These are phyloP conservation scores for Ispidina lecontei DNA, from an alignment of 2,797 vertebrate species.

Conservation along the genomic window DNA sequence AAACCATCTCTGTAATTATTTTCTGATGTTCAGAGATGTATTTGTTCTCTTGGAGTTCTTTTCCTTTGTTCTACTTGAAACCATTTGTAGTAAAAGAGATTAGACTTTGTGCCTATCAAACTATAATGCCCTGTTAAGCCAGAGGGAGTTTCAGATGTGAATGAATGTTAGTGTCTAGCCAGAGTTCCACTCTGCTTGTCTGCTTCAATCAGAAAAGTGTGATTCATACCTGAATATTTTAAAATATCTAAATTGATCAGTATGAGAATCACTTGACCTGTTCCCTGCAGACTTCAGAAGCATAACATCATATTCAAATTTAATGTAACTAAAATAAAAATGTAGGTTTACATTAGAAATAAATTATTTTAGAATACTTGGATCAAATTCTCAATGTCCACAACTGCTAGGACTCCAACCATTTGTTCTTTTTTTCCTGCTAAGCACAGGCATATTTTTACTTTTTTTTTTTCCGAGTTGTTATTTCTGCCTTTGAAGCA, in stretches of 20 bases:
- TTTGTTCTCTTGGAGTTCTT: not conserved
- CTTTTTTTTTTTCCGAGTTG: not conserved
- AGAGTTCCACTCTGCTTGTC: not conserved
- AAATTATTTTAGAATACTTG: not conserved
- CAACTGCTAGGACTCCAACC: not conserved
- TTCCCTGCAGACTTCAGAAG: not conserved
- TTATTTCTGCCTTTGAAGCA: not conserved
- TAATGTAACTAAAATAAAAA: not conserved
- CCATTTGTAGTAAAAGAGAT: not conserved
- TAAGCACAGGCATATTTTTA: not conserved
- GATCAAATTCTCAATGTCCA: not conserved
- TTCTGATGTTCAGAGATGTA: slow-evolving; percentile 18
- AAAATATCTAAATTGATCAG: not conserved
- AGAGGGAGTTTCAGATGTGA: not conserved
- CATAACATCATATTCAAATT: not conserved
- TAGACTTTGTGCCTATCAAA: not conserved
- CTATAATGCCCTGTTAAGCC: not conserved
- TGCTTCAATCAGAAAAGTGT: not conserved
- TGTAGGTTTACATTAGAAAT: not conserved
- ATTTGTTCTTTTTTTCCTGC: not conserved
- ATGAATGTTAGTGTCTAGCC: not conserved
- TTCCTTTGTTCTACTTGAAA: slow-evolving; percentile 19
- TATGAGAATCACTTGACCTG: not conserved
- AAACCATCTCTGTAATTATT: not conserved
- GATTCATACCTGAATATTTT: not conserved